A percentile compares a stretch with the other conserved stretches of the same genome.
phyloP scores from a whole-genome alignment of 2,888 invertebrate genomes.

The Micoletzkya japonica region DNA sequence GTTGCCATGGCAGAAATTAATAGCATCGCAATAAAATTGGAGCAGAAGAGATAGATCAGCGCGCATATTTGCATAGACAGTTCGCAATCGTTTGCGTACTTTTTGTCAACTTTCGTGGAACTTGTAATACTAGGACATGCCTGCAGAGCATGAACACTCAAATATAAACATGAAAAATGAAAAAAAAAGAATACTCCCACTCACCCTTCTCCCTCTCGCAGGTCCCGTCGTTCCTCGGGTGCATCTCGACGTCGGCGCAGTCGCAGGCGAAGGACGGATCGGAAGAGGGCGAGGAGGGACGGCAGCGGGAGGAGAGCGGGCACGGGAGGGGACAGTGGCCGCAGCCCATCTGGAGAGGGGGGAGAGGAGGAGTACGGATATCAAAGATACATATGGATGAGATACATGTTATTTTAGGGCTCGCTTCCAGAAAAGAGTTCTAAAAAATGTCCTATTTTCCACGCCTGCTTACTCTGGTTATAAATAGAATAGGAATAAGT shows the following conservation, averaged over 20 bases:
- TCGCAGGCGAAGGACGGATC: conserved; percentile 4
- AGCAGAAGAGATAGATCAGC: too few species aligned
- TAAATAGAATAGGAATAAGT: not conserved
- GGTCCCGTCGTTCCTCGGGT: not conserved
- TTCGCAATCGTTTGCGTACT: too few species aligned
- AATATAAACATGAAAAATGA: not conserved
- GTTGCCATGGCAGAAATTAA: too few species aligned
- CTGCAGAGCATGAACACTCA: not conserved
- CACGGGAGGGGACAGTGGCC: conserved; percentile 1
- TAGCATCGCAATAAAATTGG: too few species aligned
- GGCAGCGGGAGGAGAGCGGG: conserved; percentile 16
- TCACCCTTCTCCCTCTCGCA: not conserved
- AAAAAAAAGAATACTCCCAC: not conserved
- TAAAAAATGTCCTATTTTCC: too few species aligned
- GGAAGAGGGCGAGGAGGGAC: not conserved
- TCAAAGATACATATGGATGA: too few species aligned
- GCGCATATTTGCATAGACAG: too few species aligned
- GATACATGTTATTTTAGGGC: too few species aligned
- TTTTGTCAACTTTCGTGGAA: too few species aligned
- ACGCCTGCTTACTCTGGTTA: too few species aligned
- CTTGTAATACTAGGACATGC: not conserved
- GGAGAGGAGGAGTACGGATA: not conserved
- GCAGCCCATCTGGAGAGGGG: conserved; percentile 25
- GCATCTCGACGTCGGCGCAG: conserved; percentile 22
- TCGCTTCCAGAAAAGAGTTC: too few species aligned